Base-by-base conservation (phyloP, 2,797 vertebrate species). In the Lemur catta region DNA sequence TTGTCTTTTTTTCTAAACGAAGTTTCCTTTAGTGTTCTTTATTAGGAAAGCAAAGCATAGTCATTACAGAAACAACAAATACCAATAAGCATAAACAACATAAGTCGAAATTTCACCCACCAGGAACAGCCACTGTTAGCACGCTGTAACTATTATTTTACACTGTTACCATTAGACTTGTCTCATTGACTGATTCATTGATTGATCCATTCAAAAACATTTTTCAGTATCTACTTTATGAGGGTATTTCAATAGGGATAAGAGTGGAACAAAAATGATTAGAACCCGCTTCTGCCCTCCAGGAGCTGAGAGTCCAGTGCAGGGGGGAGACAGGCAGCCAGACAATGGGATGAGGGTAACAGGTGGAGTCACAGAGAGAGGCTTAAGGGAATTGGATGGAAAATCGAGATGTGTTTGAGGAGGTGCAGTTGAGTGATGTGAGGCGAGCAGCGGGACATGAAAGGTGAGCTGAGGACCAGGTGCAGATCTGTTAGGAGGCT, bases 21-120 rank as follows among this genome's bases (percentile, higher is more conserved):
- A 79, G 59, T 89, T 86, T 78, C 24, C 61, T 78, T 91, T 69
- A 43, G 46, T 79, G 33, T 74, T 87, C 46, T 80, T 84, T 3
- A 61, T 84, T 63, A 67, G 2, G 61, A 81, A 80, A 80, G 33
- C n/a, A 87, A 95, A 85, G 61, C 48, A 10, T 10, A 11, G 38
- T 87, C n/a, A 12, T 82, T 80, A 78, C 28, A 59, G 52, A 97
- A 97, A 93, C 46, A 61, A 35, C 30, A 75, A 88, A 87, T 78
- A 87, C n/a, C 50, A 65, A 95, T 28, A 86, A 93, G 22, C 30
- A 43, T 85, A 84, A 95, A 78, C 33, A 38, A 50, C 6, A 5
- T 35, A 43, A 94, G 17, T 79, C 41, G 20, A 46, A 84, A 86
- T 69, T 55, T 88, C 75, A 59, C 28, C 33, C 14, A 48, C 20